Conservation (phyloP, 2,113 vertebrate genomes). For the Calypte anna region DNA sequence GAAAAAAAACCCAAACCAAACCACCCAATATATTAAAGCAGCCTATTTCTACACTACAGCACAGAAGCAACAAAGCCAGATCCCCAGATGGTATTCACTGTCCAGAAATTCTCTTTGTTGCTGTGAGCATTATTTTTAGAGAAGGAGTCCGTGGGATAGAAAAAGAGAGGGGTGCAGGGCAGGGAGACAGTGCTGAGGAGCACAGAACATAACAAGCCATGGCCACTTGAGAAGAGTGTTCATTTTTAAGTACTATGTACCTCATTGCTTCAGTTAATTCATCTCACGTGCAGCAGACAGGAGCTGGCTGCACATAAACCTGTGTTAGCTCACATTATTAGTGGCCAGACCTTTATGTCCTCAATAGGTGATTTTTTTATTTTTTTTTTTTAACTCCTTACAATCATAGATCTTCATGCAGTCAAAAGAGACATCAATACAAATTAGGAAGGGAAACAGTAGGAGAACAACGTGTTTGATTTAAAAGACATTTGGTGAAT, state of each 20-base stretch:
- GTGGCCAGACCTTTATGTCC: background rate
- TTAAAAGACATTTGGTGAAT: background rate
- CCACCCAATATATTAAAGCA: background rate
- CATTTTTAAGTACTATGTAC: background rate
- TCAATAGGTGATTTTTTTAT: background rate
- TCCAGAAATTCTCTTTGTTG: slow-evolving; percentile 39
- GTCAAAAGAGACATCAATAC: background rate
- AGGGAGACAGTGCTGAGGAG: background rate
- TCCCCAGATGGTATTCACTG: slow-evolving; percentile 31
- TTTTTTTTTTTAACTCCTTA: background rate
- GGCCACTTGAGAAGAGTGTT: background rate
- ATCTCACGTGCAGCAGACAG: background rate
- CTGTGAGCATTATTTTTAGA: slow-evolving; percentile 28
- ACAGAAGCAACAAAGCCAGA: slow-evolving; percentile 37
- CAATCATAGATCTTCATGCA: background rate
- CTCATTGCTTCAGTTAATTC: background rate
- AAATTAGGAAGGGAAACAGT: background rate
- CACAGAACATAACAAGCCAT: background rate
- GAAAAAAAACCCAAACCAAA: background rate
- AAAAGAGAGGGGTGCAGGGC: background rate
- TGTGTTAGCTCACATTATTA: background rate
- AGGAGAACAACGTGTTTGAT: background rate
- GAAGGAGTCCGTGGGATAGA: background rate
- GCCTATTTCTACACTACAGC: background rate
- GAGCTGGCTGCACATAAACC: background rate